Conservation (phyloP, 23 tunicate genomes). For the Ascidia mentula region DNA sequence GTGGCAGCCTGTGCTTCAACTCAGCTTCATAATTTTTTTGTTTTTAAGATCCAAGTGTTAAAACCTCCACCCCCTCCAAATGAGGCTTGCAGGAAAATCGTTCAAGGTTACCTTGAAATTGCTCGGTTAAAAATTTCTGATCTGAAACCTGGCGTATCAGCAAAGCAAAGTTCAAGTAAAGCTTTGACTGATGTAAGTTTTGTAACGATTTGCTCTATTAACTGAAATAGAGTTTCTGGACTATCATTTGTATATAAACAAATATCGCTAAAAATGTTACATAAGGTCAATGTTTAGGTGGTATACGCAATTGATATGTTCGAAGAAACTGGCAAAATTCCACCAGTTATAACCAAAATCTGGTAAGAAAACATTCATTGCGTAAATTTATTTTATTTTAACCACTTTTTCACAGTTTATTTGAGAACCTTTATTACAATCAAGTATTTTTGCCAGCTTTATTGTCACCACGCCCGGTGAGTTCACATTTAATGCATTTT, state of each 20-base stretch:
- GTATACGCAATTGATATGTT: slow-evolving; percentile 1
- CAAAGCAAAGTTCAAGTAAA: neutral
- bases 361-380: slow-evolving; percentile 14
- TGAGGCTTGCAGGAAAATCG: slow-evolving; percentile 10
- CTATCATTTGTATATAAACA: neutral
- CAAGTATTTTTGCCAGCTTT: slow-evolving; percentile 30
- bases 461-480: slow-evolving; percentile 29
- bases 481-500: neutral
- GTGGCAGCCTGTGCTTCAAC: too few species aligned
- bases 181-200: neutral
- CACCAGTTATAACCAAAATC: slow-evolving; percentile 34
- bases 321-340: slow-evolving; percentile 23
- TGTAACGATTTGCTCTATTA: too few species aligned
- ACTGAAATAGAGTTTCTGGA: neutral
- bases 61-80: slow-evolving; percentile 34
- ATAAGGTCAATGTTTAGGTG: slow-evolving; percentile 5
- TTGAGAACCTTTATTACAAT: slow-evolving; percentile 23
- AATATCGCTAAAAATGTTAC: too few species aligned
- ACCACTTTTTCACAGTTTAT: slow-evolving; percentile 24
- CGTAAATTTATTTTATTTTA: too few species aligned
- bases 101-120: slow-evolving; percentile 16
- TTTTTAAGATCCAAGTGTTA: slow-evolving; percentile 37
- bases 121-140: slow-evolving; percentile 32
- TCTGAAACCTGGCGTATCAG: slow-evolving; percentile 3
- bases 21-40: too few species aligned